phyloP scores from a whole-genome alignment of 2,113 vertebrate genomes.

The Podarcis muralis region DNA sequence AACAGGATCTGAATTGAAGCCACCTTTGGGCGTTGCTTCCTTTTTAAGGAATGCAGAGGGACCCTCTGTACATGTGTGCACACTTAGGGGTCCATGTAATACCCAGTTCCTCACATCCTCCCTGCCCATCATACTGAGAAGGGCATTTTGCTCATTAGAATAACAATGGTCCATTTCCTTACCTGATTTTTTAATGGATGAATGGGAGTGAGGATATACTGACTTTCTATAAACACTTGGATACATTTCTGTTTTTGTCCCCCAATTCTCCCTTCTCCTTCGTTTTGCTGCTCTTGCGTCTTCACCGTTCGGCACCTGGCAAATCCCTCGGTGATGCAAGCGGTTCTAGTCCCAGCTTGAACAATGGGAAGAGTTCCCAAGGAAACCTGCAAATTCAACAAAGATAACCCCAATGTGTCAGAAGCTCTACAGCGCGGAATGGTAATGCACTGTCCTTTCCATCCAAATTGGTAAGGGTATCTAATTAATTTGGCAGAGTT shows the following conservation, averaged over 20 bases:
- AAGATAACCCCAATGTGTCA: slow-evolving; percentile 23
- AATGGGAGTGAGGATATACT: background rate
- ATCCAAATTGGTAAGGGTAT: slow-evolving; percentile 62
- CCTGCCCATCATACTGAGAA: background rate
- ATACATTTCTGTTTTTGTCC: background rate
- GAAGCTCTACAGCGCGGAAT: slow-evolving; percentile 34
- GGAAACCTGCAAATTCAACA: slow-evolving; percentile 18
- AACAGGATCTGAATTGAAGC: background rate
- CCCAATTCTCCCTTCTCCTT: background rate
- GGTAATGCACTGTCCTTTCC: slow-evolving; percentile 28
- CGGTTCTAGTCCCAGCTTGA: background rate
- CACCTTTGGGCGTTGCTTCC: background rate
- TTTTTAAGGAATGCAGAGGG: background rate
- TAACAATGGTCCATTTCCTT: too few relatives aligned
- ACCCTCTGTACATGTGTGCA: background rate
- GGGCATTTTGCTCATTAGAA: background rate
- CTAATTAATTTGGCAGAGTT: slow-evolving; percentile 73
- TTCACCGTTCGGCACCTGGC: background rate
- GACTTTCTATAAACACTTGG: background rate
- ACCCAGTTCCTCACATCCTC: background rate
- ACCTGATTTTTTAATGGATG: background rate
- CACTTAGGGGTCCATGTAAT: background rate
- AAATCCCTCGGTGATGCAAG: slow-evolving; percentile 16
- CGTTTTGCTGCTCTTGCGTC: background rate
- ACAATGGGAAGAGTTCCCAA: background rate